phyloP scores from a whole-genome alignment of 2,797 vertebrate genomes.

The Pelobates cultripes region DNA sequence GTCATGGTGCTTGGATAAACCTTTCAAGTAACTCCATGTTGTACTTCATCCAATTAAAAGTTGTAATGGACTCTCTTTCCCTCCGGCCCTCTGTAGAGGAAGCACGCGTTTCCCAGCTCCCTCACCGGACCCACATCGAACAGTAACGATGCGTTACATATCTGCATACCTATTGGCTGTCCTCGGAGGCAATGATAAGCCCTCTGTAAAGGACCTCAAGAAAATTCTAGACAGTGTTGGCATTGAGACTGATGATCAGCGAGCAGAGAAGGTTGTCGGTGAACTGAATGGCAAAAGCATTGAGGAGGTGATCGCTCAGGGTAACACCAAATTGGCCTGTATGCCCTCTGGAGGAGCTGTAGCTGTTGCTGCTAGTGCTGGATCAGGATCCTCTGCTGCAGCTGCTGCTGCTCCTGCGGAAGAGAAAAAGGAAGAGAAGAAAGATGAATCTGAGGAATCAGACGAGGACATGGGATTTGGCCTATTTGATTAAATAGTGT shows the following conservation, averaged over 20 bases:
- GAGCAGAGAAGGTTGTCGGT: conserved; percentile 88
- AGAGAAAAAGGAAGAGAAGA: neutral
- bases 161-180: conserved; percentile 91
- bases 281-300: conserved; percentile 93
- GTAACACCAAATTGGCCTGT: conserved; percentile 75
- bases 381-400: conserved; percentile 70
- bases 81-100: neutral
- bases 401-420: conserved; percentile 80
- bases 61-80: too few species aligned
- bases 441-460: too few species aligned
- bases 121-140: neutral
- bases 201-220: conserved; percentile 85
- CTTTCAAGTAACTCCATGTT: too few species aligned
- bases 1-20: too few species aligned
- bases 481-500: neutral
- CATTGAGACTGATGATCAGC: conserved; percentile 88
- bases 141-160: conserved; percentile 91
- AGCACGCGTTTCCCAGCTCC: neutral
- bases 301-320: conserved; percentile 89
- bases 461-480: conserved; percentile 1
- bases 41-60: too few species aligned
- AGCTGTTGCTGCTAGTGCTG: conserved; percentile 65
- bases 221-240: conserved; percentile 97
- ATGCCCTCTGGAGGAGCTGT: conserved; percentile 72
- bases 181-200: conserved; percentile 85